Evolutionary conservation across 2,888 invertebrate species (phyloP).

Genomic region (Aphelenchoides bicaudatus): DNA sequence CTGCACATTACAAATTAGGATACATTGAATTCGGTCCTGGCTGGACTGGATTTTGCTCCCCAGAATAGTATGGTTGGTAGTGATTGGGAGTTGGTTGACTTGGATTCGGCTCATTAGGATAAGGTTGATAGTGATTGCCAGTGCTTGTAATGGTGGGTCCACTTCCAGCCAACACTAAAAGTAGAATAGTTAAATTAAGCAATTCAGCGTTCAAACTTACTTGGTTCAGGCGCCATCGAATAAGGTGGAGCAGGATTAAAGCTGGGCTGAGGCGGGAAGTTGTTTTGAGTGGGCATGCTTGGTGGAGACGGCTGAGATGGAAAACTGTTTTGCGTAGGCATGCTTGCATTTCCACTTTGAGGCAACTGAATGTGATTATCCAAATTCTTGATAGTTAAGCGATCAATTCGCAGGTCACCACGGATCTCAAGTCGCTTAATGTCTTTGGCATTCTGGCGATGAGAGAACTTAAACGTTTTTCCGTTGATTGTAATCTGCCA

Average conservation of each 20-base stretch:
- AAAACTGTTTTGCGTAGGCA: neutral
- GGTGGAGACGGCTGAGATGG: neutral
- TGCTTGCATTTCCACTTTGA: neutral
- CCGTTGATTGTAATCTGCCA: slow-evolving; percentile 13
- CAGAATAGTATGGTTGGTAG: neutral
- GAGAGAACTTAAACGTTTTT: neutral
- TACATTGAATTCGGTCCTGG: too few species aligned
- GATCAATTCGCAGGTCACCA: neutral
- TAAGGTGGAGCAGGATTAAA: neutral
- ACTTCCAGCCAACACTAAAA: neutral
- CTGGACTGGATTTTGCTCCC: too few species aligned
- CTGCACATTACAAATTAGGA: too few species aligned
- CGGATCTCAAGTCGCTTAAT: slow-evolving; percentile 3
- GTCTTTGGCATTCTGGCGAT: neutral
- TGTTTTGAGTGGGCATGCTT: neutral
- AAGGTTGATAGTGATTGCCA: neutral
- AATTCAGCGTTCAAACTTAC: neutral
- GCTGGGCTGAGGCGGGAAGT: neutral
- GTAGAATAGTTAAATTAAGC: neutral
- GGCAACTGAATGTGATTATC: neutral
- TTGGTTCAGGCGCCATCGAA: neutral
- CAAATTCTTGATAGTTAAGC: neutral
- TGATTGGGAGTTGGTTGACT: slow-evolving; percentile 9
- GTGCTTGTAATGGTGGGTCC: neutral
- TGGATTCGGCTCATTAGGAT: neutral